Evolutionary conservation across 2,797 vertebrate species (phyloP).

Genomic region (Muscicapa striata): DNA sequence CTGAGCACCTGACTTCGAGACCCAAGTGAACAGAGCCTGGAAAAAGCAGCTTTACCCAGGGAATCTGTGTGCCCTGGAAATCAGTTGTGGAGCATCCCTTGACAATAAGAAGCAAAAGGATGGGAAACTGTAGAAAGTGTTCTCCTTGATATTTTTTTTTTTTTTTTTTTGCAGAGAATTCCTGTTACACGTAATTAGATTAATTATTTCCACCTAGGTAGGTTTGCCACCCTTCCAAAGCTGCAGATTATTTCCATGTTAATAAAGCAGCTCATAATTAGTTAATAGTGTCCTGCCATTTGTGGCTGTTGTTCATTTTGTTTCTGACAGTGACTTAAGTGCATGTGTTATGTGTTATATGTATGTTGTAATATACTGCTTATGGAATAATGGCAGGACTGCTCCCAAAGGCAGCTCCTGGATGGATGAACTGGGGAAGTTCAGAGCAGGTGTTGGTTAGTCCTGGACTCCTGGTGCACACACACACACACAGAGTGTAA

Average conservation of each 20-base stretch:
- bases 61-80: rapidly evolving
- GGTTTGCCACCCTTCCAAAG: neutral
- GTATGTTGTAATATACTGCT: neutral
- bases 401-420: neutral
- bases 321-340: neutral
- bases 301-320: neutral
- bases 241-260: neutral
- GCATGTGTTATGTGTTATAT: neutral
- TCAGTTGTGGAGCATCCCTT: neutral
- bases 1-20: neutral
- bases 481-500: neutral
- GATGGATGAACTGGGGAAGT: neutral
- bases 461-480: neutral
- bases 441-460: neutral
- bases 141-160: neutral
- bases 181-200: neutral
- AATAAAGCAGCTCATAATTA: neutral
- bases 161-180: neutral
- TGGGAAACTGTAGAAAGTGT: neutral
- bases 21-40: neutral
- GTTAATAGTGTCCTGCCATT: neutral
- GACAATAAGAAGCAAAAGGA: neutral
- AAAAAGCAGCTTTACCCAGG: neutral
- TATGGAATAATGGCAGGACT: neutral
- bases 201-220: neutral